phyloP scores from a whole-genome alignment of 2,888 invertebrate genomes.

The Girardia tigrina region DNA sequence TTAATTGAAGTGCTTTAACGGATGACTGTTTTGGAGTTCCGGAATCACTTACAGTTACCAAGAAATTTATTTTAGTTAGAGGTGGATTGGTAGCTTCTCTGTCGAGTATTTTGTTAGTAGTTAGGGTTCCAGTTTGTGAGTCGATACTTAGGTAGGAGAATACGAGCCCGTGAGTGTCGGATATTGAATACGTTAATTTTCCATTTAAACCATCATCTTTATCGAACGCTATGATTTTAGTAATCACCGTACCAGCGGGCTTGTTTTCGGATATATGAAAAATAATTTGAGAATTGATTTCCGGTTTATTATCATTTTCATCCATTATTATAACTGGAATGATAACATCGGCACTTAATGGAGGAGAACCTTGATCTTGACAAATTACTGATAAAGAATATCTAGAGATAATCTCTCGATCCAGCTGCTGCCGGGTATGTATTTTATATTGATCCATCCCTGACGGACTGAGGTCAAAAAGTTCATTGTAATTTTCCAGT shows the following conservation, averaged over 20 bases:
- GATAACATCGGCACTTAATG: background rate
- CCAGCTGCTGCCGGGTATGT: conserved; percentile 25
- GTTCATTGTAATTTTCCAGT: conserved; percentile 25
- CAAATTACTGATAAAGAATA: conserved; percentile 17
- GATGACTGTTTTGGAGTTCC: conserved; percentile 27
- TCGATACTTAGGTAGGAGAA: conserved; percentile 26
- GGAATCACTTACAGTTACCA: conserved; percentile 24
- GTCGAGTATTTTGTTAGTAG: conserved; percentile 12
- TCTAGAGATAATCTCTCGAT: conserved; percentile 7
- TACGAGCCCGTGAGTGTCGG: background rate
- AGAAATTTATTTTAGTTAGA: conserved; percentile 4
- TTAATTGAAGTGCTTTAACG: background rate
- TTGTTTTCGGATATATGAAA: conserved; percentile 30
- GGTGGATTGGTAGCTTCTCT: conserved; percentile 33
- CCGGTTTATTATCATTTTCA: conserved; percentile 32
- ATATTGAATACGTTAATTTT: conserved; percentile 24
- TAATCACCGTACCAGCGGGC: conserved; percentile 20
- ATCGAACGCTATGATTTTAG: conserved; percentile 31
- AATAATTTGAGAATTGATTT: conserved; percentile 15
- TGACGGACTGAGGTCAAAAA: background rate
- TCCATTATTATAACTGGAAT: conserved; percentile 24
- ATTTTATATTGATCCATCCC: conserved; percentile 24
- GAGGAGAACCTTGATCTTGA: conserved; percentile 12
- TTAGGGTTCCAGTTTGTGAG: conserved; percentile 28
- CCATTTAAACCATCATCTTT: conserved; percentile 31